Conservation (phyloP, 2,797 vertebrate genomes). For the Sebastes hopkinsi region DNA sequence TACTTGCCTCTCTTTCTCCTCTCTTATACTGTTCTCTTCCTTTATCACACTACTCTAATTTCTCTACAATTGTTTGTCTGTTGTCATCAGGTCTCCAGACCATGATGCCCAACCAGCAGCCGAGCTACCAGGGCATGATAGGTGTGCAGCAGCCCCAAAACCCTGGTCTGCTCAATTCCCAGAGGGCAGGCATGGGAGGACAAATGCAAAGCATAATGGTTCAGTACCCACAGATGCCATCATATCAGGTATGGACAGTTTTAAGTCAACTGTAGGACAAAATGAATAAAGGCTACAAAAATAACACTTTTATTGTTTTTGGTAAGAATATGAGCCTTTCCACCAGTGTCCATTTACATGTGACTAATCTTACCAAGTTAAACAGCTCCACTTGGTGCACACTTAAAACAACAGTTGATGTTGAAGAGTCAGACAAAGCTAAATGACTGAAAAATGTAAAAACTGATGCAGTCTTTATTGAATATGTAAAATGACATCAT, state of each 20-base stretch:
- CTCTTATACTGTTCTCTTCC: neutral
- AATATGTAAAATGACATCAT: neutral
- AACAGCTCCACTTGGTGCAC: slow-evolving; percentile 45
- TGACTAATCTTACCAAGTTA: neutral
- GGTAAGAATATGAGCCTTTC: neutral
- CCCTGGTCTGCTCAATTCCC: slow-evolving; percentile 89
- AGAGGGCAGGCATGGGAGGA: slow-evolving; percentile 88
- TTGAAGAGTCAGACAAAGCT: neutral
- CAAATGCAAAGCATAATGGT: slow-evolving; percentile 98
- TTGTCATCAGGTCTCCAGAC: slow-evolving; percentile 90
- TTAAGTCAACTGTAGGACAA: neutral
- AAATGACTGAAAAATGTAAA: neutral
- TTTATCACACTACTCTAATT: neutral
- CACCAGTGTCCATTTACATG: neutral
- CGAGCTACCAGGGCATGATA: slow-evolving; percentile 93
- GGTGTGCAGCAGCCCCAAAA: slow-evolving; percentile 95
- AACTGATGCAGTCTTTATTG: neutral
- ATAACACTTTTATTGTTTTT: neutral
- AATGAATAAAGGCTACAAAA: neutral
- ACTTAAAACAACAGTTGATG: neutral
- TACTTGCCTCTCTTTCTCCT: neutral
- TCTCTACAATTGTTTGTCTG: neutral
- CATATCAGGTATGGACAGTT: slow-evolving; percentile 89
- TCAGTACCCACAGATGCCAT: slow-evolving; percentile 96
- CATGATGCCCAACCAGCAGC: slow-evolving; percentile 95